Base-by-base conservation (phyloP, 1,140 invertebrate genomes). In the Ceratosolen solmsi region DNA sequence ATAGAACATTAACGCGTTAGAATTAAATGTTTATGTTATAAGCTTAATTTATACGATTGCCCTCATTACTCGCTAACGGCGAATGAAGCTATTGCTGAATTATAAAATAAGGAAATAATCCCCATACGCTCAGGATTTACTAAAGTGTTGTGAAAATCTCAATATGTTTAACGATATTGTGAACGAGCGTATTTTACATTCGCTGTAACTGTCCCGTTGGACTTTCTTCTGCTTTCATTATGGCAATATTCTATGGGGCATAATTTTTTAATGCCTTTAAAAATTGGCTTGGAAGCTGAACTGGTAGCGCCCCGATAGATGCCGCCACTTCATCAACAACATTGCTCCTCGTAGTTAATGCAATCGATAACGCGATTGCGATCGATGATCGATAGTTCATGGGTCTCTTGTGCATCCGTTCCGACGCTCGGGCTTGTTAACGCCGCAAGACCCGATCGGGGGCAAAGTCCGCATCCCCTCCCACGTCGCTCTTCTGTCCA, bases 331-430 rank as follows among this genome's bases (percentile, higher is more conserved):
- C 63, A 38, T 33, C 36, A 38, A 38, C 63, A 38, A 68, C 15
- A 68, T 68, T n/a, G 15, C 20, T 22, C 2, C 30, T 36, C 51
- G 72, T n/a, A 33, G n/a, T 25, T 60, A 75, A 75, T 60, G 73
- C 15, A 60, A n/a, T n/a, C 11, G 73, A 58, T 75, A 75, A 60
- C 70, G 68, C 80, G 79, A 84, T 84, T 80, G 30, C 78, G 27
- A 82, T 83, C 80, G 36, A 56, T 76, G 75, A 84, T 85, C 83
- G 79, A 70, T 80, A 72, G 82, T 83, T 79, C 65, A 76, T 76
- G 68, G 70, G 33, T 5, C 41, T 46, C 49, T 22, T 33, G 46
- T 36, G 54, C 33, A 60, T 22, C n/a, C 56, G 30, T 36, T 15
- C 27, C 0, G 27, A 27, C n/a, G 30, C 15, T 38, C 11, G 15